Conservation (phyloP, 1,140 invertebrate species). For the Tetranychus urticae region DNA sequence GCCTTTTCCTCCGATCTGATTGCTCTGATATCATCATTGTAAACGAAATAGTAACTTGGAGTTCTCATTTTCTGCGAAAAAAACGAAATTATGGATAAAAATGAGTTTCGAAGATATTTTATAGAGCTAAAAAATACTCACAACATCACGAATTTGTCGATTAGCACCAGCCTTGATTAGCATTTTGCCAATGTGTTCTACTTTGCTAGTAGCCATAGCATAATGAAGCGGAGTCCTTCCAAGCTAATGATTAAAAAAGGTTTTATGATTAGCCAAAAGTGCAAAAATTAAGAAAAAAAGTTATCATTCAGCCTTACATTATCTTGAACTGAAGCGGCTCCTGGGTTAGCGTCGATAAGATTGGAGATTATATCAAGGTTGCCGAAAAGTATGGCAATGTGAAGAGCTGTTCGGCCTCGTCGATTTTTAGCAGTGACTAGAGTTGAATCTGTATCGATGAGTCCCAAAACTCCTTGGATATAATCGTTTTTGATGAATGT, state of each 20-base stretch:
- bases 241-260: constrained; percentile 30
- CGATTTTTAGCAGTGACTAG: constrained; percentile 48
- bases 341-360: constrained; percentile 41
- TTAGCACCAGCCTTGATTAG: constrained; percentile 55
- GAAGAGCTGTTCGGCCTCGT: constrained; percentile 37
- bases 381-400: constrained; percentile 54
- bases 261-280: background rate
- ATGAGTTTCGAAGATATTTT: background rate
- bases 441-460: constrained; percentile 28
- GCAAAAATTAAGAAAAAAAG: background rate
- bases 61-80: constrained; percentile 42
- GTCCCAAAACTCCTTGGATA: constrained; percentile 29
- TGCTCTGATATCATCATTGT: constrained; percentile 48
- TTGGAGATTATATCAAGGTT: constrained; percentile 46
- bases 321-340: constrained; percentile 46
- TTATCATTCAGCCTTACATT: constrained; percentile 35
- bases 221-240: constrained; percentile 63
- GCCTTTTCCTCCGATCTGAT: constrained; percentile 8
- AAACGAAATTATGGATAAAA: background rate
- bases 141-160: constrained; percentile 51
- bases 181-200: constrained; percentile 48
- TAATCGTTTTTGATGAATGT: constrained; percentile 40
- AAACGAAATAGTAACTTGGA: constrained; percentile 75
- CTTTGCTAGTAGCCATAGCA: constrained; percentile 60
- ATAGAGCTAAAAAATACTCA: constrained; percentile 16